phyloP scores from a whole-genome alignment of 1,140 invertebrate species.

The Drosophila lacertosa region DNA sequence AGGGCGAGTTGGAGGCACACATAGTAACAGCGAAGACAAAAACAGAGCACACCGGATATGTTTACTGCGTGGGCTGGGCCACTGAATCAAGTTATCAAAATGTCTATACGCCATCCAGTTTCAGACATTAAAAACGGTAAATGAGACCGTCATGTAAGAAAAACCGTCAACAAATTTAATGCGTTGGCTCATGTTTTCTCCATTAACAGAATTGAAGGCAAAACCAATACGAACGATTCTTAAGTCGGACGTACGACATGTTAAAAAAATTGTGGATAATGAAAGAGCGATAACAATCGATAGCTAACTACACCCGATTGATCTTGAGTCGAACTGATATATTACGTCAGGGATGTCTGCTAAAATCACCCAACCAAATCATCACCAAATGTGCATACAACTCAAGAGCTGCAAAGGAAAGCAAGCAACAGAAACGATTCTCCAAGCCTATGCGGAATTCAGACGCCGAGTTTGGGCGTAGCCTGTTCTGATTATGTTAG shows the following conservation, averaged over 20 bases:
- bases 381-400: not conserved
- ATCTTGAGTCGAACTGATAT: conserved; percentile 2
- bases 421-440: not conserved
- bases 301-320: not conserved
- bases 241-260: not conserved
- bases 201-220: conserved; percentile 37
- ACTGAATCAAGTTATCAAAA: conserved; percentile 56
- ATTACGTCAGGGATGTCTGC: not conserved
- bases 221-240: conserved; percentile 49
- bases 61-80: conserved; percentile 10
- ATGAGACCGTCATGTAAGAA: conserved; percentile 46
- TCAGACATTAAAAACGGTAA: conserved; percentile 38
- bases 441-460: not conserved
- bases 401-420: not conserved
- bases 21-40: conserved; percentile 35
- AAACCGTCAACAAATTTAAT: conserved; percentile 45
- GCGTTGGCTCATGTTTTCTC: conserved; percentile 70
- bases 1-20: not conserved
- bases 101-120: conserved; percentile 34
- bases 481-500: not conserved
- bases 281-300: not conserved
- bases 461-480: not conserved
- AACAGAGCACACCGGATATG: conserved; percentile 31
- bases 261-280: not conserved
- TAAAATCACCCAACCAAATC: not conserved